A percentile compares a stretch with the other conserved stretches of the same genome.
phyloP scores from a whole-genome alignment of 2,888 invertebrate genomes.

The Tuberolachnus salignus region DNA sequence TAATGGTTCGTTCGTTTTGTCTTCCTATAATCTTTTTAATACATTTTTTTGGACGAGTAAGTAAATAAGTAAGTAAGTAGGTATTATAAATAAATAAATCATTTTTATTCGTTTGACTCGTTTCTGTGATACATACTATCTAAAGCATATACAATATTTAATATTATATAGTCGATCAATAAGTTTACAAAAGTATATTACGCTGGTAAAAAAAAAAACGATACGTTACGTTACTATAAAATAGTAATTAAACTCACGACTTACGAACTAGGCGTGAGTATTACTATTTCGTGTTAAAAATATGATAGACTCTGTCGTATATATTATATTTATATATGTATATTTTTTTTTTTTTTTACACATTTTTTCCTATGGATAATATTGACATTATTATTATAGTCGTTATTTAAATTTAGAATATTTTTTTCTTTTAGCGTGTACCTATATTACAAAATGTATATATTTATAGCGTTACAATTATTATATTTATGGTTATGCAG shows the following conservation, averaged over 20 bases:
- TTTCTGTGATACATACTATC: constrained; percentile 40
- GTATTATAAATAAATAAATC: not conserved
- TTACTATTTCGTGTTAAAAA: constrained; percentile 14
- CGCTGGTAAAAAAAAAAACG: not conserved
- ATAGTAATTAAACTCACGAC: not conserved
- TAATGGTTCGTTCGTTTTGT: constrained; percentile 11
- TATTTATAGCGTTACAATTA: constrained; percentile 28
- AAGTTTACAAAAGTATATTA: constrained; percentile 4
- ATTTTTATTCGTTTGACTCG: not conserved
- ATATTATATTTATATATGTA: not conserved
- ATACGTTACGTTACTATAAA: constrained; percentile 36
- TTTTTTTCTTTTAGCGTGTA: not conserved
- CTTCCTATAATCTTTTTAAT: constrained; percentile 49
- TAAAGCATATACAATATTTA: not conserved
- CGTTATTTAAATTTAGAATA: constrained; percentile 22
- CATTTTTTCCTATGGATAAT: constrained; percentile 45
- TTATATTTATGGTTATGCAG: not conserved
- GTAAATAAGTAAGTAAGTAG: not conserved
- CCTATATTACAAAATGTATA: constrained; percentile 33
- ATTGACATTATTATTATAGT: not conserved
- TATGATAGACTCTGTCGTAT: constrained; percentile 1
- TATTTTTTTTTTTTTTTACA: constrained; percentile 32
- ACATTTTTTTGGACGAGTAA: no score
- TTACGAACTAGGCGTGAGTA: not conserved
- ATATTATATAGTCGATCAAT: constrained; percentile 38